Evolutionary conservation across 2,113 vertebrate genomes (phyloP).

Genomic region (Gallinago undulata): DNA sequence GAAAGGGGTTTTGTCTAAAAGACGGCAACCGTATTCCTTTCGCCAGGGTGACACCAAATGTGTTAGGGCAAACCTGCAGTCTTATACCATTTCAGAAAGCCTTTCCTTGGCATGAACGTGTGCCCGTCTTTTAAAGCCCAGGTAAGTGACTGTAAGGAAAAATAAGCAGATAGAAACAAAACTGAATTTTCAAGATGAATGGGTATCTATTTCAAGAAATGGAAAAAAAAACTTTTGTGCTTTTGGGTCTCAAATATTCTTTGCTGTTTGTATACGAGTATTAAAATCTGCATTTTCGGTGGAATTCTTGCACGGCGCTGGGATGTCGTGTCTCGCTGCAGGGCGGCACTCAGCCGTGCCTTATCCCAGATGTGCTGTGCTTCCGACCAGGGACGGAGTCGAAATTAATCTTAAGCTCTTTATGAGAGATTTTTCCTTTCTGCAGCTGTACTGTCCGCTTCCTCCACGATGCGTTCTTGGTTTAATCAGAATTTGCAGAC

Average conservation of each 20-base stretch:
- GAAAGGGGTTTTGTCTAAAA: not conserved
- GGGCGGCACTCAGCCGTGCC: not conserved
- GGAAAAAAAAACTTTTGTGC: rapidly evolving
- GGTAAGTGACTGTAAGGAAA: not conserved
- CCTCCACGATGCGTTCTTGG: not conserved
- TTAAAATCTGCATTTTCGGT: rapidly evolving
- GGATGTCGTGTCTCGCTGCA: not conserved
- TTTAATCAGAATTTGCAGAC: not conserved
- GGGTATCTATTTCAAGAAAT: not conserved
- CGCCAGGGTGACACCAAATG: too few relatives aligned
- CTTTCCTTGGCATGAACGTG: not conserved
- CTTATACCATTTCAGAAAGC: not conserved
- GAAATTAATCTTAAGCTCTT: not conserved
- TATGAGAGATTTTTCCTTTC: not conserved
- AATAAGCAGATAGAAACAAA: not conserved
- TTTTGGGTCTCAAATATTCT: not conserved
- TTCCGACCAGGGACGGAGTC: not conserved
- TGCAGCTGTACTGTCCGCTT: rapidly evolving
- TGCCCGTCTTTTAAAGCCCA: not conserved
- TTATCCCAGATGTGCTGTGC: not conserved
- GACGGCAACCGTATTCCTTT: not conserved
- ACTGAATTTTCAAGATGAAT: not conserved
- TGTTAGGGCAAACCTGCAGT: not conserved
- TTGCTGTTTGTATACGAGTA: too few relatives aligned
- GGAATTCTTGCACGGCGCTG: rapidly evolving